A percentile compares a stretch with the other conserved stretches of the same genome.
These are phyloP conservation scores for Platycheirus albimanus DNA, from an alignment of 2,888 invertebrate genomes.

Conservation along the genomic window DNA sequence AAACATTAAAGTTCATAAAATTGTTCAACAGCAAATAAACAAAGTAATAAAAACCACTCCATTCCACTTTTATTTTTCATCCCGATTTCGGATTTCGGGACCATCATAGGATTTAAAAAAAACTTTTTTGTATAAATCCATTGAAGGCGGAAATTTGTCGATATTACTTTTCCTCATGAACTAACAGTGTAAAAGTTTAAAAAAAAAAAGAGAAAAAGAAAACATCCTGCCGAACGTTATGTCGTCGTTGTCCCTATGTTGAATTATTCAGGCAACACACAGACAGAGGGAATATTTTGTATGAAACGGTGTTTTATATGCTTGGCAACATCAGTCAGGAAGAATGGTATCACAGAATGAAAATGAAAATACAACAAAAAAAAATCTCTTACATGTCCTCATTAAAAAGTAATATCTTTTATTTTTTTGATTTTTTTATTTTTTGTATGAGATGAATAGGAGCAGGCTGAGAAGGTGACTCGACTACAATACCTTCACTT, in stretches of 20 bases:
- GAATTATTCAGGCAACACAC: constrained; percentile 58
- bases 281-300: constrained; percentile 1
- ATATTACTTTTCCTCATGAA: constrained; percentile 64
- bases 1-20: constrained; percentile 72
- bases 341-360: constrained; percentile 38
- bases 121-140: constrained; percentile 31
- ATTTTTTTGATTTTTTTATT: constrained; percentile 25
- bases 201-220: not conserved
- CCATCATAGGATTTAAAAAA: constrained; percentile 48
- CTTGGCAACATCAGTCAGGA: constrained; percentile 33
- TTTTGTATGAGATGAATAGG: too few relatives aligned
- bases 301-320: not conserved
- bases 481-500: constrained; percentile 53
- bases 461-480: constrained; percentile 17
- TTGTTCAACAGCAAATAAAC: constrained; percentile 64
- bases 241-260: constrained; percentile 60
- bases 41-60: constrained; percentile 50
- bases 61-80: constrained; percentile 7
- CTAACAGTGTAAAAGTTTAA: constrained; percentile 31
- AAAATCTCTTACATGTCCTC: constrained; percentile 62
- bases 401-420: constrained; percentile 72
- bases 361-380: constrained; percentile 38
- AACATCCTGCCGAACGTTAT: constrained; percentile 44
- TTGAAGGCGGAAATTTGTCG: constrained; percentile 59
- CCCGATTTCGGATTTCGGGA: constrained; percentile 34